Conservation (phyloP, 2,113 vertebrate species). For the Toxotes jaculatrix region DNA sequence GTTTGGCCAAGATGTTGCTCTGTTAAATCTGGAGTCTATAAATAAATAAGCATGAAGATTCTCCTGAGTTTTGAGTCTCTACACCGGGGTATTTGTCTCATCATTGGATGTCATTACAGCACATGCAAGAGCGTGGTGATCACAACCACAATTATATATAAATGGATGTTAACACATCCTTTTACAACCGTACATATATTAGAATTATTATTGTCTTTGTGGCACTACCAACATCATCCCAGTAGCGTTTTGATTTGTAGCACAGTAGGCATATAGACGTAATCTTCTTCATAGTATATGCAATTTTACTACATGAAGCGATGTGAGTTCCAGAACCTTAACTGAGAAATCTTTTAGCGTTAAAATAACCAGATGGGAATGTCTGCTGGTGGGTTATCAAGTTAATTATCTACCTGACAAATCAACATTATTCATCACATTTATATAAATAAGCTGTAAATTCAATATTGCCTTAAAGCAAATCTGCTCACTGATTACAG, state of each 20-base stretch:
- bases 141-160: not conserved
- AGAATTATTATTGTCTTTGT: not conserved
- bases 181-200: not conserved
- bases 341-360: too few relatives aligned
- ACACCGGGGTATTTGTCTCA: not conserved
- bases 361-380: not conserved
- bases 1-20: conserved; percentile 23
- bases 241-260: not conserved
- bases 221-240: not conserved
- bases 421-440: too few relatives aligned
- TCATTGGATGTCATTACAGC: not conserved
- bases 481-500: not conserved
- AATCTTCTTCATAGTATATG: not conserved
- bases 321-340: too few relatives aligned
- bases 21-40: conserved; percentile 1
- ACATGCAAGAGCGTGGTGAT: not conserved
- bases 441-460: too few relatives aligned
- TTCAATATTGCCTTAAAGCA: too few relatives aligned
- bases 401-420: too few relatives aligned
- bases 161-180: not conserved
- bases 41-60: conserved; percentile 22
- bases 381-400: too few relatives aligned
- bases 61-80: conserved; percentile 1
- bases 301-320: too few relatives aligned
- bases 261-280: not conserved